A percentile compares a stretch with the other conserved stretches of the same genome.
These are phyloP conservation scores for Adelphocoris suturalis DNA, from an alignment of 2,888 invertebrate species.

Conservation along the genomic window DNA sequence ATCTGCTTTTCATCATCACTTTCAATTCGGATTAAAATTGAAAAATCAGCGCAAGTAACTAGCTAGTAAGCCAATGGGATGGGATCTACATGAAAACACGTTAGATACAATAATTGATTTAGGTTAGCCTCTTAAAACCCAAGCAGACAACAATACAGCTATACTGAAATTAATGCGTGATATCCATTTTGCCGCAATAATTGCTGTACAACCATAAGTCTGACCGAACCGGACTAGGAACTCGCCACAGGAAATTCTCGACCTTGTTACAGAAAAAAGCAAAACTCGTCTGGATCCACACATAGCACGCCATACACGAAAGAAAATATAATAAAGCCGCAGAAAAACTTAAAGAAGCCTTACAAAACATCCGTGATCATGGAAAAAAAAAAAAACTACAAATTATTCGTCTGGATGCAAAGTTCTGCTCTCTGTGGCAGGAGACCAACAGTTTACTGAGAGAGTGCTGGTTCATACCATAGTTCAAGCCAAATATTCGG, in stretches of 20 bases:
- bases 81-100: not conserved
- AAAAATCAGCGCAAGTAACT: not conserved
- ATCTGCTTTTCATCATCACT: not conserved
- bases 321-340: constrained; percentile 14
- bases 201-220: constrained; percentile 3
- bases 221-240: not conserved
- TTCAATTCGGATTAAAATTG: not conserved
- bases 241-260: not conserved
- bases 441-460: not conserved
- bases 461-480: not conserved
- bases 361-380: not conserved
- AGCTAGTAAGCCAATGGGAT: not conserved
- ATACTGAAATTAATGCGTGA: not conserved
- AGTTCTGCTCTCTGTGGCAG: constrained; percentile 19
- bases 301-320: not conserved
- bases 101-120: not conserved
- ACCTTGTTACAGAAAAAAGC: not conserved
- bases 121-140: not conserved
- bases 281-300: not conserved
- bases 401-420: not conserved
- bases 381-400: not conserved
- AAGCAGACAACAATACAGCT: not conserved
- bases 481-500: not conserved
- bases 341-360: constrained; percentile 10
- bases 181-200: not conserved